Base-by-base conservation (phyloP, 1,140 invertebrate genomes). In the Augochlora pura region DNA sequence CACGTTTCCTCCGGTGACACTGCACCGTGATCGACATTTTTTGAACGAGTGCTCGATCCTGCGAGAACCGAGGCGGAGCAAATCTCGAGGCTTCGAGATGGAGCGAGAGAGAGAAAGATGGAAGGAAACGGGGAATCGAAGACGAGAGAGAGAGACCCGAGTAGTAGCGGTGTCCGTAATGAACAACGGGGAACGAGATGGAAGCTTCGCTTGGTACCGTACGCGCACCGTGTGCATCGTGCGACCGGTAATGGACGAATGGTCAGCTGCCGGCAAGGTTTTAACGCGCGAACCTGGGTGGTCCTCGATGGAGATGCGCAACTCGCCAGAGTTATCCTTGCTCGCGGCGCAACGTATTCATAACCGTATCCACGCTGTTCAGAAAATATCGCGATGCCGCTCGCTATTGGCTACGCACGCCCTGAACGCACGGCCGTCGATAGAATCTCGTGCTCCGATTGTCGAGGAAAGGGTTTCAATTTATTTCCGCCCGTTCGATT, bases 311-410 rank as follows among this genome's bases (percentile, higher is more conserved):
- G 52, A 71, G n/a, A n/a, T n/a, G n/a, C 76, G 80, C 71, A 63
- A 71, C 72, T 76, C 77, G 70, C 72, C 82, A 77, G 70, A 74
- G 72, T 80, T 77, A 72, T 81, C 70, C 66, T 39, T 80, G 85
- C 87, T 87, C 57, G 84, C 77, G 86, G 87, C 86, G 85, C 79
- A 84, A 84, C 76, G 80, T 87, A 87, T 86, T 87, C 83, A 82
- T 87, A 88, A 88, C 78, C 76, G 77, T 85, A 88, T 86, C 87
- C 87, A 80, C 77, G 84, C 85, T 87, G 76, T 75, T 77, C 64
- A 82, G 83, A 85, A 88, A 88, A 88, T 88, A 87, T 2, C 32
- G 32, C 4, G 4, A 87, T 88, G 79, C 77, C 79, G 79, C 81
- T 65, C 60, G 49, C 81, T 75, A 87, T 85, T 82, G 68, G 54